Percentiles rank a stretch among this genome's conserved stretches.
Evolutionary conservation across 2,888 invertebrate genomes (phyloP).

Genomic region (Byasa hedistus): DNA sequence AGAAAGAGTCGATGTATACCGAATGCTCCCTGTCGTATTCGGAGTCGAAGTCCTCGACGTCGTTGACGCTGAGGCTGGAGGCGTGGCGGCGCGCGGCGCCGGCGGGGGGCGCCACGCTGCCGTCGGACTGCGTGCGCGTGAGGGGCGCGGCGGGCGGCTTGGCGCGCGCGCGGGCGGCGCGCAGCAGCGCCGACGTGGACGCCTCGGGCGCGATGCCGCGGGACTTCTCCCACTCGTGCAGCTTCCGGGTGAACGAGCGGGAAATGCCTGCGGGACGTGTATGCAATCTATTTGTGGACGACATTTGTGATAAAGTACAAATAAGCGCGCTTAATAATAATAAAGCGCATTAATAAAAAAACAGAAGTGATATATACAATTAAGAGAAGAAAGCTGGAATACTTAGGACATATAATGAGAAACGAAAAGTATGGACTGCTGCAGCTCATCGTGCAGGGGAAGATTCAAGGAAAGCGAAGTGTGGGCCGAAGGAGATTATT

Average conservation of each 20-base stretch:
- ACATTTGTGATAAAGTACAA: no score
- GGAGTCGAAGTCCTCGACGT: slow-evolving; percentile 82
- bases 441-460: no score
- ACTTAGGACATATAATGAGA: no score
- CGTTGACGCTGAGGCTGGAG: slow-evolving; percentile 87
- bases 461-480: no score
- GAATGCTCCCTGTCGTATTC: slow-evolving; percentile 77
- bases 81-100: slow-evolving; percentile 82
- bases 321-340: no score
- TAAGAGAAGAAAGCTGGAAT: no score
- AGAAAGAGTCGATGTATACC: slow-evolving; percentile 37
- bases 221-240: slow-evolving; percentile 96
- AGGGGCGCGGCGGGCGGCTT: slow-evolving; percentile 65
- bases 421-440: no score
- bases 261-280: slow-evolving; percentile 80
- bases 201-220: slow-evolving; percentile 91
- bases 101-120: slow-evolving; percentile 83
- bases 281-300: no score
- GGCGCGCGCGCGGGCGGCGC: slow-evolving; percentile 61
- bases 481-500: no score
- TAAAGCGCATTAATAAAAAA: no score
- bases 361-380: no score
- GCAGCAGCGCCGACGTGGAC: slow-evolving; percentile 89
- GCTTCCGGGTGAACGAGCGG: slow-evolving; percentile 91
- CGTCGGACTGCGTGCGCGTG: slow-evolving; percentile 88